phyloP scores from a whole-genome alignment of 2,888 invertebrate species.

The Sclerodermus sp. region DNA sequence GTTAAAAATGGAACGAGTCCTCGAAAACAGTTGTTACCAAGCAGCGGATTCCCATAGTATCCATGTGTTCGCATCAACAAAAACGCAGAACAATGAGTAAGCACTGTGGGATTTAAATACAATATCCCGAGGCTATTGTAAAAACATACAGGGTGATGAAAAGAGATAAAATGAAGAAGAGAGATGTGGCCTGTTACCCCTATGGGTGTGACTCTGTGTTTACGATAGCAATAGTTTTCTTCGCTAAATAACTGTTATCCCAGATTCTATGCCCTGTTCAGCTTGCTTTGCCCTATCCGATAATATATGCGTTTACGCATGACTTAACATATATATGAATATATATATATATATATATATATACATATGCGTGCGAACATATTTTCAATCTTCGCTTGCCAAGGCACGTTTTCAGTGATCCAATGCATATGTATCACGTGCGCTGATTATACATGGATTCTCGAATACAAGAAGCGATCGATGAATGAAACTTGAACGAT shows the following conservation, averaged over 20 bases:
- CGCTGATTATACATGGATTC: too few relatives aligned
- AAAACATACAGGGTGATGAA: constrained; percentile 19
- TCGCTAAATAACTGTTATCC: constrained; percentile 30
- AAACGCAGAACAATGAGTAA: constrained; percentile 25
- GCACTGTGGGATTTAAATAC: constrained; percentile 38
- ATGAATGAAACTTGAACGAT: too few relatives aligned
- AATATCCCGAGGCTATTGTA: constrained; percentile 37
- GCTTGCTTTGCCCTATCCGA: constrained; percentile 1
- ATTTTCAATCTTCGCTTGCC: constrained; percentile 16
- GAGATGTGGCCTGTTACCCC: background rate
- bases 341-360: background rate
- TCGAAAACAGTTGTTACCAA: constrained; percentile 40
- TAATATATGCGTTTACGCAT: too few relatives aligned
- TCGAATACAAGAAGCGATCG: too few relatives aligned
- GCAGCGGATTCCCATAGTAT: constrained; percentile 36
- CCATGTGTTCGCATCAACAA: constrained; percentile 23
- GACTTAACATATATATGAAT: background rate
- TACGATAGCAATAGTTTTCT: constrained; percentile 21
- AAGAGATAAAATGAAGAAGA: background rate
- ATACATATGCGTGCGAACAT: background rate
- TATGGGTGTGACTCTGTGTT: constrained; percentile 21
- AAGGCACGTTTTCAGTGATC: constrained; percentile 7
- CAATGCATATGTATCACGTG: too few relatives aligned
- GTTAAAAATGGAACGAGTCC: constrained; percentile 17
- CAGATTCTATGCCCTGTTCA: constrained; percentile 20